Base-by-base conservation (phyloP, 2,113 vertebrate genomes). In the Tyto alba region DNA sequence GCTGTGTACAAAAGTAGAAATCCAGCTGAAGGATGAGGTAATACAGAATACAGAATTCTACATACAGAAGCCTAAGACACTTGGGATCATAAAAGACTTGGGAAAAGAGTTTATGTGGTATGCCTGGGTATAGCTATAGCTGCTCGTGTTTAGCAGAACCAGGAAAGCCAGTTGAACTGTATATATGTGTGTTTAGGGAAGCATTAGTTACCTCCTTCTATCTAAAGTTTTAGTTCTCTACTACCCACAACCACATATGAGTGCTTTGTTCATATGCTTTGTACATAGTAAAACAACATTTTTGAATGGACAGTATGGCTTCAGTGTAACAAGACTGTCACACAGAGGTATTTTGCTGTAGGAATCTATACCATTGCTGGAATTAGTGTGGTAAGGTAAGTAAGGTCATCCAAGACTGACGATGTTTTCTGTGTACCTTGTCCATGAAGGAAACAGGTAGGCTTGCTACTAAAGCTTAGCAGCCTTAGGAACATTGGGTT, bases 201-300 rank as follows among this genome's bases (percentile, higher is more conserved):
- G 53, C 45, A 45, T 53, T 66, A 59, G 6, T 79, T 88, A 40
- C 20, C 66, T 82, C n/a, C 32, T 91, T 23, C 56, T 85, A 3
- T 45, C 32, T 66, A 11, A 85, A 85, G 29, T 71, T 78, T 75
- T 64, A 52, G 21, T 75, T 92, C 18, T 56, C 5, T 75, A 34
- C 38, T 66, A 86, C 20, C 22, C 72, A 59, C 29, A 77, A 8
- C 34, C 21, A 23, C 12, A 13, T 19, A 38, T 0, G 0, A 74
- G 16, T 25, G 6, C 72, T 86, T 90, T 88, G 82, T 53, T 91
- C 29, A 26, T n/a, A n/a, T 25, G 6, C 72, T 86, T 90, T 88
- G 82, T 53, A 89, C 29, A 26, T 43, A 83, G 41, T 20, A 85
- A 60, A 73, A 1, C 67, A 91, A 62, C 13, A 21, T 82, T 89